Conservation (phyloP, 2,113 vertebrate genomes). For the Aviceda subcristata region DNA sequence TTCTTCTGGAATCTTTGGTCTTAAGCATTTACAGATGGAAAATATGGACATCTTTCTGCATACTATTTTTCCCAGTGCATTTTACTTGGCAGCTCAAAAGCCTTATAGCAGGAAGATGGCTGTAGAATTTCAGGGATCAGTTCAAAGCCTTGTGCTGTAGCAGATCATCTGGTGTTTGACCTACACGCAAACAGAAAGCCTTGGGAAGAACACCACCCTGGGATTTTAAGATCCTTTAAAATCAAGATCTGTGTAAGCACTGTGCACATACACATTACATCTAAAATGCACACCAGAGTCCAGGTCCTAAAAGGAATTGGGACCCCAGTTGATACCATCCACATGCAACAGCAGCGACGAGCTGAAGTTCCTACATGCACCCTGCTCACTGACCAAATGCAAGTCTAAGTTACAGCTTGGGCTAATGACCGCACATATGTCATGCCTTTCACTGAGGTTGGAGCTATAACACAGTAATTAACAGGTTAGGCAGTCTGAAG, state of each 20-base stretch:
- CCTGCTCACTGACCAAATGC: background rate
- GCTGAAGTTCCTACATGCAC: background rate
- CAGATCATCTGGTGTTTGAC: background rate
- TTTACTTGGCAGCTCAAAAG: slow-evolving; percentile 15
- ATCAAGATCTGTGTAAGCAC: background rate
- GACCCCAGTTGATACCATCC: background rate
- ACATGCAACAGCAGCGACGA: background rate
- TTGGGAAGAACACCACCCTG: background rate
- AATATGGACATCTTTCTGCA: background rate
- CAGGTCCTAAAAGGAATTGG: background rate
- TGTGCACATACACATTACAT: background rate
- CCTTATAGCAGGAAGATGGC: background rate
- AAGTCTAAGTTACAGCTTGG: background rate
- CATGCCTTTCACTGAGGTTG: background rate
- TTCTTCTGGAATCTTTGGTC: background rate
- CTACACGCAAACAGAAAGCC: background rate
- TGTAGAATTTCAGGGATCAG: background rate
- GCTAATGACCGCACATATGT: background rate
- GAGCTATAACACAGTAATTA: background rate
- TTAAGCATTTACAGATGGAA: slow-evolving; percentile 38
- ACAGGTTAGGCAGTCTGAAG: background rate
- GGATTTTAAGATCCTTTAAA: background rate
- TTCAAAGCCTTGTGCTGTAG: background rate
- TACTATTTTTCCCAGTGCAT: slow-evolving; percentile 18
- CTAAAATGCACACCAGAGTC: background rate